Evolutionary conservation across 2,888 invertebrate genomes (phyloP).

Genomic region (Aquatica leii): DNA sequence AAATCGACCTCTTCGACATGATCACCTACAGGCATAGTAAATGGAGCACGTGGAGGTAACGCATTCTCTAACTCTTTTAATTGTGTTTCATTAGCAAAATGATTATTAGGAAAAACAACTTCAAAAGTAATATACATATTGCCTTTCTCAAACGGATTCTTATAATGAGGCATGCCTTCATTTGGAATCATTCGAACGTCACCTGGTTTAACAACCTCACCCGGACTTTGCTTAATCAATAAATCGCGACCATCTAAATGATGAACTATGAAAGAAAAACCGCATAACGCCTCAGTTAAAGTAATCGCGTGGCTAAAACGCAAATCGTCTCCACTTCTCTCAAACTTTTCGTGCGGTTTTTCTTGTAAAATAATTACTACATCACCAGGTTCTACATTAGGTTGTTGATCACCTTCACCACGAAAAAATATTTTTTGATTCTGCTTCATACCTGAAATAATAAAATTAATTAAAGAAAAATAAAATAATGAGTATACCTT

Average conservation of each 20-base stretch:
- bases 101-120: conserved; percentile 82
- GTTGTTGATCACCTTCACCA: conserved; percentile 91
- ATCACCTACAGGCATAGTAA: conserved; percentile 78
- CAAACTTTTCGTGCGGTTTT: conserved; percentile 81
- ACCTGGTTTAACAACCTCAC: conserved; percentile 88
- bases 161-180: conserved; percentile 90
- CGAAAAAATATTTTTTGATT: conserved; percentile 85
- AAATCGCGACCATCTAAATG: conserved; percentile 90
- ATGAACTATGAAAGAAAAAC: conserved; percentile 83
- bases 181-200: conserved; percentile 81
- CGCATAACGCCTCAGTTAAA: conserved; percentile 90
- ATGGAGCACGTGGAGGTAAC: conserved; percentile 75
- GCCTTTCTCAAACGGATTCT: conserved; percentile 86
- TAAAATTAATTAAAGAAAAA: conserved; percentile 11
- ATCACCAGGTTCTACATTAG: conserved; percentile 87
- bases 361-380: conserved; percentile 87
- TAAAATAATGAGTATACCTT: conserved; percentile 63
- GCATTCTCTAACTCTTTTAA: conserved; percentile 75
- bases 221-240: conserved; percentile 78
- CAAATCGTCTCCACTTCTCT: conserved; percentile 78
- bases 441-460: conserved; percentile 71
- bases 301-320: conserved; percentile 78
- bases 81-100: conserved; percentile 76
- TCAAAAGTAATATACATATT: conserved; percentile 88
- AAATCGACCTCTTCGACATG: conserved; percentile 88